phyloP scores from a whole-genome alignment of 2,113 vertebrate genomes.

The Dolichallabes microphthalmus region DNA sequence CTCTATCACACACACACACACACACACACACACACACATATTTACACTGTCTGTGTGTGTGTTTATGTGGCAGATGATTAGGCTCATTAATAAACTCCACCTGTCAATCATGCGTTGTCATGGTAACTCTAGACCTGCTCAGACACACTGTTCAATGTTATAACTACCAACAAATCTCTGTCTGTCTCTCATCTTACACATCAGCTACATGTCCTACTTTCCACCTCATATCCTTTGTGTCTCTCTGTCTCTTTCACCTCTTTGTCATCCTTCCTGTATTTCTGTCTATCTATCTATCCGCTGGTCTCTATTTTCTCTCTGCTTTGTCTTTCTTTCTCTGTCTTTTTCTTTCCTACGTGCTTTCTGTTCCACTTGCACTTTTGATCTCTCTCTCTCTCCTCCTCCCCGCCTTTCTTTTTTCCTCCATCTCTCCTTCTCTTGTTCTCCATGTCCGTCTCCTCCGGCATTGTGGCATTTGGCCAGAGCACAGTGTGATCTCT shows the following conservation, averaged over 20 bases:
- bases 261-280: background rate
- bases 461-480: conserved; percentile 54
- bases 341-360: background rate
- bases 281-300: background rate
- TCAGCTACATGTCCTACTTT: background rate
- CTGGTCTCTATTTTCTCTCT: background rate
- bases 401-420: conserved; percentile 1
- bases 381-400: background rate
- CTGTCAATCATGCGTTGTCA: background rate
- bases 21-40: background rate
- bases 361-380: conserved; percentile 8
- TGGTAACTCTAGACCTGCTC: background rate
- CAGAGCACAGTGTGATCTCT: conserved; percentile 56
- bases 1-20: background rate
- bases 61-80: background rate
- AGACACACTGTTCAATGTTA: background rate
- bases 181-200: background rate
- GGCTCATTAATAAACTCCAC: background rate
- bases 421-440: background rate
- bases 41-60: background rate
- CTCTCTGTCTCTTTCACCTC: background rate
- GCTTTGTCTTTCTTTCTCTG: background rate
- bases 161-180: background rate
- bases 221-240: background rate
- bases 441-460: conserved; percentile 32